Evolutionary conservation across 2,888 invertebrate species (phyloP).

Genomic region (Myopa testacea): DNA sequence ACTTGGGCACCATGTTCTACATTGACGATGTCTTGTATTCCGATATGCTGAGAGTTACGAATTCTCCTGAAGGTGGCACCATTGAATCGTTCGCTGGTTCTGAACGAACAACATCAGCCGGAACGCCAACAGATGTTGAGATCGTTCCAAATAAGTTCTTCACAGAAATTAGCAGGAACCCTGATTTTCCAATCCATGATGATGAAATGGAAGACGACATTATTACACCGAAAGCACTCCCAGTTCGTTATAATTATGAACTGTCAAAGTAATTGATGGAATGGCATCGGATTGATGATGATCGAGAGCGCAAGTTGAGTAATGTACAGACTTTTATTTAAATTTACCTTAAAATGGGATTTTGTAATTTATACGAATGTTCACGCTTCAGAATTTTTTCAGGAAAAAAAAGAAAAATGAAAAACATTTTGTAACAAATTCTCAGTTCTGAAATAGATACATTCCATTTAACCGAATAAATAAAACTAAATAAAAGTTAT

Average conservation of each 20-base stretch:
- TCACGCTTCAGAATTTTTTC: not conserved
- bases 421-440: slow-evolving; percentile 16
- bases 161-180: slow-evolving; percentile 62
- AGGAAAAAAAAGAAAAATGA: slow-evolving; percentile 11
- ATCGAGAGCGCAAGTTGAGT: not conserved
- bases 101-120: slow-evolving; percentile 48
- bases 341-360: slow-evolving; percentile 13
- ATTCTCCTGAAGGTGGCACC: slow-evolving; percentile 54
- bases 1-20: slow-evolving; percentile 75
- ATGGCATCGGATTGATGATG: not conserved
- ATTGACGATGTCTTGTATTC: slow-evolving; percentile 73
- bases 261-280: slow-evolving; percentile 61
- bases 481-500: not conserved
- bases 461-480: slow-evolving; percentile 15
- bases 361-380: not conserved
- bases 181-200: slow-evolving; percentile 63
- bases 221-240: slow-evolving; percentile 68
- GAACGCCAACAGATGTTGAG: slow-evolving; percentile 64
- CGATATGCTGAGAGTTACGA: slow-evolving; percentile 60
- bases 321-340: slow-evolving; percentile 33
- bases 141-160: slow-evolving; percentile 66
- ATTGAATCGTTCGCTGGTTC: slow-evolving; percentile 50
- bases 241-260: slow-evolving; percentile 64
- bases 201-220: slow-evolving; percentile 68
- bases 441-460: slow-evolving; percentile 2